phyloP scores from a whole-genome alignment of 2,113 vertebrate genomes.

The Psophia crepitans region DNA sequence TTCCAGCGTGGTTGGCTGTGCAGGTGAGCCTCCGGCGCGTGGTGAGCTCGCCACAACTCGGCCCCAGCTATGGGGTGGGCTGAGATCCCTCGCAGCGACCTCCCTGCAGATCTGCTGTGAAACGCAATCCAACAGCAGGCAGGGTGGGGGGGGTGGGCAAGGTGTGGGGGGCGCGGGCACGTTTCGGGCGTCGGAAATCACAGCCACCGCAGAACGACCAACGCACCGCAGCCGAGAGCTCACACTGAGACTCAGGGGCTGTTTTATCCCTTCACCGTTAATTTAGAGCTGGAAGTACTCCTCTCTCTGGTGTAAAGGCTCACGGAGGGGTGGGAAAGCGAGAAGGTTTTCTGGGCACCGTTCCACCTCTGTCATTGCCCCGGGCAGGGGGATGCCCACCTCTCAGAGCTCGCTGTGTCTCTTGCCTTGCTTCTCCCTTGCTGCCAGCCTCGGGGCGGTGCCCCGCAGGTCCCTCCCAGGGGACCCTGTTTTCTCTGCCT shows the following conservation, averaged over 20 bases:
- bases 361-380: too few relatives aligned
- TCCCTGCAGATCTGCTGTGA: background rate
- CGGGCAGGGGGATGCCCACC: background rate
- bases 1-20: fast-evolving
- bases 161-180: fast-evolving
- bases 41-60: background rate
- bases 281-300: background rate
- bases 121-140: background rate
- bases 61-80: background rate
- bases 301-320: background rate
- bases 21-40: fast-evolving
- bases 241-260: background rate
- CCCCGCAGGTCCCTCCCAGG: conserved; percentile 40
- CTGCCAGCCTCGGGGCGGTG: conserved; percentile 7
- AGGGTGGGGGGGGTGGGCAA: background rate
- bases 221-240: background rate
- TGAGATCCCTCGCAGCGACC: background rate
- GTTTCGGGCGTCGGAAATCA: background rate
- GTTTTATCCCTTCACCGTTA: background rate
- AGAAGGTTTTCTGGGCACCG: background rate
- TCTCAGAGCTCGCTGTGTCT: conserved; percentile 53
- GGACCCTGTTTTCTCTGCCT: background rate
- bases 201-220: background rate
- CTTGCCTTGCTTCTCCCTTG: conserved; percentile 46
- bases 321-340: background rate